phyloP scores from a whole-genome alignment of 2,113 vertebrate species.

The Brevimyrus niger region DNA sequence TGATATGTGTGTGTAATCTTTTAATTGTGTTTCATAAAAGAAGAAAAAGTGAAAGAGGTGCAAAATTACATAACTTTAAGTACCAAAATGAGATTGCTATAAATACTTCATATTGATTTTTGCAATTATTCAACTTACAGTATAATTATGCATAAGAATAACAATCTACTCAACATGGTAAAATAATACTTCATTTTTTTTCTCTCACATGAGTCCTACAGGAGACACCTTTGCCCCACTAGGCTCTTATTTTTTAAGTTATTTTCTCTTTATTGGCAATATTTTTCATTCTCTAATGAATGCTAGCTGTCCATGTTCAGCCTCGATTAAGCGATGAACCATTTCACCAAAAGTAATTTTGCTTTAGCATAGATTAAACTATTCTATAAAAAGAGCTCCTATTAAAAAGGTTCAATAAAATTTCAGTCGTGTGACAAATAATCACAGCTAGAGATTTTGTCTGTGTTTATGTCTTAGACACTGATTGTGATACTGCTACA shows the following conservation, averaged over 20 bases:
- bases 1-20: no score
- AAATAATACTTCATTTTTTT: background rate
- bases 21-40: no score
- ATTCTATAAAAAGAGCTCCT: background rate
- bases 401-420: background rate
- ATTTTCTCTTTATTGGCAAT: background rate
- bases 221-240: background rate
- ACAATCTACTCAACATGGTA: background rate
- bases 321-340: background rate
- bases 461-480: background rate
- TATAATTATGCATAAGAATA: background rate
- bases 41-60: no score
- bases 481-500: background rate
- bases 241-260: background rate
- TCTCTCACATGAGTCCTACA: background rate
- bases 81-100: background rate
- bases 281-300: background rate
- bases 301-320: background rate
- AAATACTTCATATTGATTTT: background rate
- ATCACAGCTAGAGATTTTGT: background rate
- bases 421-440: background rate
- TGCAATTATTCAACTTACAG: background rate
- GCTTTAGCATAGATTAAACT: background rate
- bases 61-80: background rate
- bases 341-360: background rate